Conservation (phyloP, 2,888 invertebrate genomes). For the Quadroppia sp. region DNA sequence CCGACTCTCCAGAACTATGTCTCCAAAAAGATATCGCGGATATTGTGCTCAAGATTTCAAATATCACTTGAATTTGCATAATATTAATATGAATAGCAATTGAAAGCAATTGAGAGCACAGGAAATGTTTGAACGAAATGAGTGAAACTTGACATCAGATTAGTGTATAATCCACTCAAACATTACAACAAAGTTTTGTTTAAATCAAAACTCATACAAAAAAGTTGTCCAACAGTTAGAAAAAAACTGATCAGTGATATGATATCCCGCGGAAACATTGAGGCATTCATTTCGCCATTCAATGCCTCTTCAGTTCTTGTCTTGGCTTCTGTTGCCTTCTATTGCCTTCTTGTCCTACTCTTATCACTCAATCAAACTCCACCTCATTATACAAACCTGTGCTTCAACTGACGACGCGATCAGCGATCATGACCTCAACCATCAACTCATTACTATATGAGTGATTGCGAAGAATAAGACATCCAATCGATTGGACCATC, state of each 20-base stretch:
- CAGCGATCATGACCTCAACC: conserved; percentile 22
- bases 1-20: not conserved
- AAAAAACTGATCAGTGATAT: not conserved
- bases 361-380: conserved; percentile 34
- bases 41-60: conserved; percentile 13
- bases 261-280: conserved; percentile 12
- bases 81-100: not conserved
- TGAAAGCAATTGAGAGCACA: not conserved
- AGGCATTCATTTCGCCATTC: not conserved
- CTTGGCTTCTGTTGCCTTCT: not conserved
- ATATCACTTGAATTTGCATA: conserved; percentile 21
- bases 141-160: conserved; percentile 16
- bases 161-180: not conserved
- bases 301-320: not conserved
- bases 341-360: conserved; percentile 18
- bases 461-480: too few species aligned
- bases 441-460: not conserved
- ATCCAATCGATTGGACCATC: not conserved
- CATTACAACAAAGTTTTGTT: not conserved
- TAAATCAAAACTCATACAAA: not conserved
- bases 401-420: conserved; percentile 21
- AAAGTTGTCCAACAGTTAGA: not conserved
- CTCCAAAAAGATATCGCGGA: conserved; percentile 3
- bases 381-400: conserved; percentile 35
- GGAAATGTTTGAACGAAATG: not conserved